A percentile compares a stretch with the other conserved stretches of the same genome.
phyloP scores from a whole-genome alignment of 2,797 vertebrate genomes.

The Caiman crocodilus region DNA sequence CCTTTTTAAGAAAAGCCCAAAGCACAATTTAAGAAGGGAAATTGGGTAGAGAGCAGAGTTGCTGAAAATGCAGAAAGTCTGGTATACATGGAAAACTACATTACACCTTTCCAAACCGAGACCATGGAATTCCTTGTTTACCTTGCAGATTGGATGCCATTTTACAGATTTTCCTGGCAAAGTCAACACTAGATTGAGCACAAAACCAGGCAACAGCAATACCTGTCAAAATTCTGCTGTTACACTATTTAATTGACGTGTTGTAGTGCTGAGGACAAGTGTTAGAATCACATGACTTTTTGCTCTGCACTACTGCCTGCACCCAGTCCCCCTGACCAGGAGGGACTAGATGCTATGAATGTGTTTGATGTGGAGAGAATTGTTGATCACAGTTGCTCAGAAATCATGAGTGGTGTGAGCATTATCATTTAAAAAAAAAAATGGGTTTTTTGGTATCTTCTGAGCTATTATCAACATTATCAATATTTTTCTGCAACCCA shows the following conservation, averaged over 20 bases:
- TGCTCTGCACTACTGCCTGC: not conserved
- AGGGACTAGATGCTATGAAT: not conserved
- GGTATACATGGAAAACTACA: not conserved
- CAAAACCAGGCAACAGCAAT: not conserved
- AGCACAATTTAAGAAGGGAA: not conserved
- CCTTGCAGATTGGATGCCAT: not conserved
- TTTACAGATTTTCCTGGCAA: not conserved
- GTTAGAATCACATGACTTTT: not conserved
- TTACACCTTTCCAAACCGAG: not conserved
- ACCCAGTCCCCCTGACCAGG: not conserved
- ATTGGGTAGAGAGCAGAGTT: not conserved
- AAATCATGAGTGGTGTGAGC: not conserved
- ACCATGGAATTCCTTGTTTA: not conserved
- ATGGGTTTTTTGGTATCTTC: not conserved
- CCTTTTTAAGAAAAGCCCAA: not conserved
- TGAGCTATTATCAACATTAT: not conserved
- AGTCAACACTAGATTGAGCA: not conserved
- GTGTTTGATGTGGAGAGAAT: not conserved
- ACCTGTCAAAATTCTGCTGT: not conserved
- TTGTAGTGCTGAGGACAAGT: not conserved
- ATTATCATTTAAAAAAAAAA: not conserved
- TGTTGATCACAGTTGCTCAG: not conserved
- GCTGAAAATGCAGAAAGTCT: not conserved
- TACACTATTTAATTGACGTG: not conserved
- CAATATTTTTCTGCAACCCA: not conserved